Evolutionary conservation across 92 coral and sea anemone species (phyloP).

Genomic region (Siderastrea siderea): DNA sequence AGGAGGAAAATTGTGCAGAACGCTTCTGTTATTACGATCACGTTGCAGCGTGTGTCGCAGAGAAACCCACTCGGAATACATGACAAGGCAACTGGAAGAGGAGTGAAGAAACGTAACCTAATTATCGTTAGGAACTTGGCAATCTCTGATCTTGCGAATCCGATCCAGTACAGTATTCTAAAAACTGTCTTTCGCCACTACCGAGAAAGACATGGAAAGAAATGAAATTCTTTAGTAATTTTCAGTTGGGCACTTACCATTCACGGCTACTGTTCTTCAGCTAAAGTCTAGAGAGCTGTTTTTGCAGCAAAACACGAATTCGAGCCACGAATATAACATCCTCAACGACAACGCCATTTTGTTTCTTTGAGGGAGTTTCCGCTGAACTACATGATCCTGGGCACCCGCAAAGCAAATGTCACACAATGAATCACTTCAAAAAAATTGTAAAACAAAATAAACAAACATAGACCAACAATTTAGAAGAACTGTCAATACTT

Average conservation of each 20-base stretch:
- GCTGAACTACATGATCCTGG: not conserved
- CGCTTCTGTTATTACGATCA: conserved; percentile 86
- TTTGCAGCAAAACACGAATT: not conserved
- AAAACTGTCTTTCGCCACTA: no score
- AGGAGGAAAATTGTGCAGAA: conserved; percentile 81
- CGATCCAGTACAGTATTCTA: not conserved
- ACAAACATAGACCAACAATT: not conserved
- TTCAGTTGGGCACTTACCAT: not conserved
- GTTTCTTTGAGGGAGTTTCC: conserved; percentile 21
- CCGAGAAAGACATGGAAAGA: not conserved
- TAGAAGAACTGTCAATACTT: no score
- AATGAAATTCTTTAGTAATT: not conserved
- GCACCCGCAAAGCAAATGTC: not conserved
- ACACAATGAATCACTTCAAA: not conserved
- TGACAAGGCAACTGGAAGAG: conserved; percentile 22
- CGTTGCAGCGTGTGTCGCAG: conserved; percentile 81
- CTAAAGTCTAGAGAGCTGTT: not conserved
- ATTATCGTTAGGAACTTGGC: not conserved
- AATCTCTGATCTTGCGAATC: not conserved
- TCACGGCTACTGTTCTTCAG: not conserved
- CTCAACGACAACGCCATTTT: conserved; percentile 20
- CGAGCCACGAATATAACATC: not conserved
- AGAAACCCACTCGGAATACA: conserved; percentile 99
- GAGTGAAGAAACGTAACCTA: not conserved
- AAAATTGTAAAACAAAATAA: no score